These are phyloP conservation scores for Gavialis gangeticus DNA, from an alignment of 2,113 vertebrate species.

Conservation along the genomic window DNA sequence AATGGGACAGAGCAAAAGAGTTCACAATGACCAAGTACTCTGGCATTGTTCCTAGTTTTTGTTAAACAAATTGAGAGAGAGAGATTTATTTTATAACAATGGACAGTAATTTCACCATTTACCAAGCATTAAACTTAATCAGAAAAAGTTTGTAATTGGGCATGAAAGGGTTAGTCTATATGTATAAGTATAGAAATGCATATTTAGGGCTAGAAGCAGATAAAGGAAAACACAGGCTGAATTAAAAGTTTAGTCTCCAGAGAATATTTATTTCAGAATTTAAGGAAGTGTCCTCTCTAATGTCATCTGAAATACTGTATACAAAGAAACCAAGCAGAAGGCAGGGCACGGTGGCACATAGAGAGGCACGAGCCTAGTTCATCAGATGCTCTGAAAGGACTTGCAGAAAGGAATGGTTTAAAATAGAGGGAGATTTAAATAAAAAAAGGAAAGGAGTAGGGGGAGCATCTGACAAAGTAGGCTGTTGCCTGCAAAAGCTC, in stretches of 20 bases:
- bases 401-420: no score
- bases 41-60: background rate
- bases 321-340: background rate
- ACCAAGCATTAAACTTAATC: background rate
- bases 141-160: background rate
- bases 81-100: background rate
- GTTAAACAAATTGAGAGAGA: background rate
- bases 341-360: background rate
- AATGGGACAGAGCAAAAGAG: constrained; percentile 4
- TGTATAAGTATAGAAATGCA: background rate
- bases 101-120: background rate
- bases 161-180: background rate
- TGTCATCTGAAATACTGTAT: background rate
- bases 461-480: no score
- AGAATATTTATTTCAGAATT: background rate
- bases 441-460: no score
- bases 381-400: no score
- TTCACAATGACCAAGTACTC: background rate
- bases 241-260: background rate
- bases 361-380: background rate
- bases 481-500: no score
- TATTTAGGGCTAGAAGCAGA: background rate
- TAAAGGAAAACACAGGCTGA: background rate
- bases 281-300: background rate
- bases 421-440: no score